Evolutionary conservation across 1,140 invertebrate species (phyloP), one percentile per base, ranked within the genome.

Genomic region (Maniola jurtina): DNA sequence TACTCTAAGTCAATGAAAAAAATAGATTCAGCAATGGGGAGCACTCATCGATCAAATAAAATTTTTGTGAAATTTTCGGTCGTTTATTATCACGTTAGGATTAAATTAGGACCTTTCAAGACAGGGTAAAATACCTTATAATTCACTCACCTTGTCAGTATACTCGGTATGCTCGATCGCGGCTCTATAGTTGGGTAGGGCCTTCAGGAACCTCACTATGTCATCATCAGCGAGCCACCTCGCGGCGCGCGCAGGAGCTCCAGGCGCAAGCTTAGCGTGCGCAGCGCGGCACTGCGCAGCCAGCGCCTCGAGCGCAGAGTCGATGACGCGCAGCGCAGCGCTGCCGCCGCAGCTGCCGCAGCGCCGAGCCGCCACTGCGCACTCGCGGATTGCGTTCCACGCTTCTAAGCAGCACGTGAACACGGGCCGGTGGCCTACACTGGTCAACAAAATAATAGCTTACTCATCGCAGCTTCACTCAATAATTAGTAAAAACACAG

Each of bases 141-240:
- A n/a, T n/a, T n/a, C n/a, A n/a, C n/a, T 25, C 11, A 66, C 68
- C 64, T 66, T 60, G 6, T 61, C 65, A 58, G 71, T 60, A 76
- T 40, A 66, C 70, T 40, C 68, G 61, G 48, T 42, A 66, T 61
- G 35, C 2, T 65, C 80, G 61, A 72, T 74, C 64, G 57, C 84
- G 75, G 73, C 91, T 69, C 64, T 45, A 74, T 81, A 88, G 69
- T 86, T 86, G 66, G 79, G 82, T 63, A 88, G 72, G 33, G 92
- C 95, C 93, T 96, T 96, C 67, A 97, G 93, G 89, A 98, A 97
- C 68, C 97, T 91, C 84, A 95, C 97, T 62, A 99, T 98, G 84
- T 99, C 98, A 72, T 98, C 96, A 89, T 99, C 98, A 71, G 97
- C 97, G 1, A 98, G 93, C 98, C 98, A 99, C 34, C 95, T 94